Evolutionary conservation across 2,113 vertebrate genomes (phyloP).

Genomic region (Psilopsiagon aymara): DNA sequence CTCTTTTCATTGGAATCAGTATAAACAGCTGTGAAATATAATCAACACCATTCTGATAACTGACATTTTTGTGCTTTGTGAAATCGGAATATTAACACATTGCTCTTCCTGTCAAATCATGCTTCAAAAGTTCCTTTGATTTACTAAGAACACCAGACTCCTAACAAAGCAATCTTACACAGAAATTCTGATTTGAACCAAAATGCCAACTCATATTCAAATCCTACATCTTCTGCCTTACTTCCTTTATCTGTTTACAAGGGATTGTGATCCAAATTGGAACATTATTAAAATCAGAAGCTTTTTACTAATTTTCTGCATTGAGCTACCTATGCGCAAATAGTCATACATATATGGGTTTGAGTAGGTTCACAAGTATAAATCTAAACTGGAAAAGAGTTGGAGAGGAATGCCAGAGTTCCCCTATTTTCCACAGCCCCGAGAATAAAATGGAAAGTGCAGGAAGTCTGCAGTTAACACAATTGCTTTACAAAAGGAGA

Average conservation of each 20-base stretch:
- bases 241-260: background rate
- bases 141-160: constrained; percentile 8
- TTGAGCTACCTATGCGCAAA: background rate
- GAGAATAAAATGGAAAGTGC: background rate
- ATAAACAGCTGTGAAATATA: constrained; percentile 61
- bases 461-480: background rate
- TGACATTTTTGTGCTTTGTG: constrained; percentile 15
- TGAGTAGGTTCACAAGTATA: background rate
- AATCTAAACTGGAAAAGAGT: background rate
- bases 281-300: background rate
- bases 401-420: background rate
- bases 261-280: background rate
- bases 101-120: constrained; percentile 11
- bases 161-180: background rate
- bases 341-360: background rate
- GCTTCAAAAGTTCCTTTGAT: constrained; percentile 32
- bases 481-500: background rate
- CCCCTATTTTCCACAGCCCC: background rate
- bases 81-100: constrained; percentile 39
- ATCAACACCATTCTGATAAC: constrained; percentile 52
- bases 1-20: constrained; percentile 31
- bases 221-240: background rate
- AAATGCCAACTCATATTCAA: background rate
- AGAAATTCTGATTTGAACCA: background rate
- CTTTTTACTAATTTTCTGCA: background rate